A percentile compares a stretch with the other conserved stretches of the same genome.
phyloP scores from a whole-genome alignment of 1,140 invertebrate species.

The Meloidogyne hapla region DNA sequence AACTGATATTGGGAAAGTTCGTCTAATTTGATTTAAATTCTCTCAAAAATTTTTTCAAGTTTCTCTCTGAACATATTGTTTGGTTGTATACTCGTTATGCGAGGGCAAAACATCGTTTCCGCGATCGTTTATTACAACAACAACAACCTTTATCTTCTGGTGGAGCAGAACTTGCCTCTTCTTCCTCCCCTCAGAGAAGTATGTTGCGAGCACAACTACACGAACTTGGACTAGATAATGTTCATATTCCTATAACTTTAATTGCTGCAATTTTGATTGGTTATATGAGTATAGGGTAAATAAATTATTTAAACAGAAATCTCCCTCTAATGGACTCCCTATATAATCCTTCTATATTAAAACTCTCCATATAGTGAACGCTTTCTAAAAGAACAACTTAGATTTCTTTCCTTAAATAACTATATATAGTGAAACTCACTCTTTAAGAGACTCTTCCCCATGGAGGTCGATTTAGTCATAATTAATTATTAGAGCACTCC shows the following conservation, averaged over 20 bases:
- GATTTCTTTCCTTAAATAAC: no score
- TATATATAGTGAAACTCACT: no score
- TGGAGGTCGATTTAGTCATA: background rate
- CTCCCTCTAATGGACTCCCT: no score
- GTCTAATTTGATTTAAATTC: background rate
- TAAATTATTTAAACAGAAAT: no score
- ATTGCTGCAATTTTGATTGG: constrained; percentile 60
- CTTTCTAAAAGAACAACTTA: no score
- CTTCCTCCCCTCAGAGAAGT: constrained; percentile 27
- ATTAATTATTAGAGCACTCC: constrained; percentile 43
- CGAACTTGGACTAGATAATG: constrained; percentile 50
- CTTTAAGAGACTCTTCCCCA: no score
- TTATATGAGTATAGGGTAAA: constrained; percentile 56
- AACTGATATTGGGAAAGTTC: constrained; percentile 60
- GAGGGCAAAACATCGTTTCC: constrained; percentile 24
- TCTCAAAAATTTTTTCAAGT: constrained; percentile 23
- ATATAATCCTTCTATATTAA: background rate
- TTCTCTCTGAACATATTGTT: constrained; percentile 62
- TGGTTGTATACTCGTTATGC: constrained; percentile 49
- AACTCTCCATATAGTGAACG: no score
- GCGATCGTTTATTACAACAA: background rate
- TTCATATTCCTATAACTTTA: constrained; percentile 58
- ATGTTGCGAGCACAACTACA: background rate
- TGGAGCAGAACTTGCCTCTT: constrained; percentile 9
- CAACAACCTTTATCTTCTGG: background rate